Base-by-base conservation (phyloP, 2,113 vertebrate genomes). In the Sialia sialis region DNA sequence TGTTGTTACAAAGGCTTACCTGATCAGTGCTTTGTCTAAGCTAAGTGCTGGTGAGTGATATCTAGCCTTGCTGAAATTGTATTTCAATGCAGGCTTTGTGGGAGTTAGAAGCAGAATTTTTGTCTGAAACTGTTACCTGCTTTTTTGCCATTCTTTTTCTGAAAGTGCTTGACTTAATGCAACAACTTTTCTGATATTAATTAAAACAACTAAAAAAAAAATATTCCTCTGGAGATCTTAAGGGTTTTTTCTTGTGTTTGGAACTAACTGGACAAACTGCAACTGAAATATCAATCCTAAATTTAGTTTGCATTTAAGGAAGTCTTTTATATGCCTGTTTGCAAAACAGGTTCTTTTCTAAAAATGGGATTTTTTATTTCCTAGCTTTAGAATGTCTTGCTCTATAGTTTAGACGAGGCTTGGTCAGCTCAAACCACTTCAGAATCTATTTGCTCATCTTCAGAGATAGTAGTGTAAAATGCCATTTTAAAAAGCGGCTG, bases 181-280 rank as follows among this genome's bases (percentile, higher is more conserved):
- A 86, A 22, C 6, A 5, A 10, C 30, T 89, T 70, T 63, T 22
- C 6, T 81, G 43, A 78, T 84, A 48, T 4, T 3, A 51, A 8
- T 70, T 66, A 32, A 44, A 85, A 16, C 7, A 7, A 12, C 41
- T 39, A 0, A 0, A 10, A 0, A 0, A 10, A 80, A 76, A 87
- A 4, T 73, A 25, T 44, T 79, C 11, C 19, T 62, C 20, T 7
- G 36, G 54, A 67, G 20, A 11, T 49, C 1, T 77, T 63, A 29
- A 13, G 8, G 2, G 3, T 1, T 39, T 59, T 76, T 67, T 36
- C 3, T 16, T 69, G 11, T 13, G 16, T 11, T 64, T 66, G 5
- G 9, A 8, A 30, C 69, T 81, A n/a, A 63, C 18, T 64, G 48
- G 39, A 56, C 41, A 67, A 84, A 39, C 13, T 62, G 51, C n/a